phyloP scores from a whole-genome alignment of 2,113 vertebrate genomes.

The Dolichallabes microphthalmus region DNA sequence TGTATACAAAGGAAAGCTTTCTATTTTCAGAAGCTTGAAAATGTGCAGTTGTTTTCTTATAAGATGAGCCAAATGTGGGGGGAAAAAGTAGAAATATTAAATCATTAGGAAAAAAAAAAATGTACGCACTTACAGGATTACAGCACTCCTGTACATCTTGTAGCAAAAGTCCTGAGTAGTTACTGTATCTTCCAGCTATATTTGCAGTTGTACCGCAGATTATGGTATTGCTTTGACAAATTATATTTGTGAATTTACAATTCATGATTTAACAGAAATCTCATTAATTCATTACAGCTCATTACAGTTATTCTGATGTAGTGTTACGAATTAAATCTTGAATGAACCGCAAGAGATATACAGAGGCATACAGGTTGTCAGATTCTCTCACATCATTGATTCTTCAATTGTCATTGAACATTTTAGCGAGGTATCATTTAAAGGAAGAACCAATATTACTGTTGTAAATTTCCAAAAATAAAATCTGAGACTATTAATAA shows the following conservation, averaged over 20 bases:
- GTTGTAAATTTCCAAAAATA: neutral
- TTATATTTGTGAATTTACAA: neutral
- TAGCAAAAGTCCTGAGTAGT: neutral
- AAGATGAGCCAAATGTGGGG: no score
- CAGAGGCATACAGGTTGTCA: neutral
- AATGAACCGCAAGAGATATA: neutral
- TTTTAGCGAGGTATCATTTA: neutral
- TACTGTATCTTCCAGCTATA: neutral
- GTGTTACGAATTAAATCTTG: neutral
- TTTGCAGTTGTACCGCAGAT: neutral
- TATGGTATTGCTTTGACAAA: neutral
- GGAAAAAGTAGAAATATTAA: no score
- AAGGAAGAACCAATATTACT: neutral
- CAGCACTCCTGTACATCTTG: neutral
- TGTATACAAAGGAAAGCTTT: no score
- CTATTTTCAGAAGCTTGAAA: no score
- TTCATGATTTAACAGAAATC: neutral
- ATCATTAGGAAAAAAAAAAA: no score
- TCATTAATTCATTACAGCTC: neutral
- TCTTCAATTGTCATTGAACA: neutral
- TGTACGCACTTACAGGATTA: no score
- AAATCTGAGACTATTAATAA: neutral
- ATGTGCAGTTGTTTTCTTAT: no score
- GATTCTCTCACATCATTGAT: neutral
- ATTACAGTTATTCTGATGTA: neutral